Base-by-base conservation (phyloP, 2,113 vertebrate species). In the Paradoxurus hermaphroditus region DNA sequence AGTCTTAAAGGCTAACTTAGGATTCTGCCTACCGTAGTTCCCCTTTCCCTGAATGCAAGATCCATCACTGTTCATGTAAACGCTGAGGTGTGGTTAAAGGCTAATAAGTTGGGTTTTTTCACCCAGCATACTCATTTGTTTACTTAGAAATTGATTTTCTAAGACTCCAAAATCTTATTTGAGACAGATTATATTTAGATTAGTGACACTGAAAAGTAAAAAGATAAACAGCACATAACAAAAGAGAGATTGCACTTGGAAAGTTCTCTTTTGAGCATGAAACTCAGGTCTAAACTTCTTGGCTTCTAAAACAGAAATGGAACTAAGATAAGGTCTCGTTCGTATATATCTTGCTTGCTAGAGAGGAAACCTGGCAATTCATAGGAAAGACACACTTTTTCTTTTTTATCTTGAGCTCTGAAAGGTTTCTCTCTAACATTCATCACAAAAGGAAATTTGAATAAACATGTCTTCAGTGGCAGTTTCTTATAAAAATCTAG, bases 301-400 rank as follows among this genome's bases (percentile, higher is more conserved):
- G 41, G 63, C 79, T 93, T 93, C 46, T 93, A 86, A 85, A 84
- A 36, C 73, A 95, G n/a, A 88, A 62, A 72, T 59, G n/a, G 21
- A 82, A 90, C 82, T 68, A 73, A 41, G 1, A 68, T 44, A 67
- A 70, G 56, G 7, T 86, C 73, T 73, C 68, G 11, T 34, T 62
- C 82, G 19, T 44, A 39, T 8, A 10, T 49, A 49, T n/a, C 36
- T 85, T 85, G 79, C 34, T 82, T 86, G 34, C 86, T 67, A 75
- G 49, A 70, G 85, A 91, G 86, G 31, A 46, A 95, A 95, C 81
- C 12, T 27, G 10, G 13, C 21, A 39, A 75, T 72, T 56, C 21
- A 73, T 27, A 86, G 72, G 53, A 70, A 93, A 95, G 65, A n/a
- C 25, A 78, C 44, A 63, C 31, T 36, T 39, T 86, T 90, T 67